Evolutionary conservation across 2,888 invertebrate species (phyloP).

Genomic region (Agonopterix heracliana): DNA sequence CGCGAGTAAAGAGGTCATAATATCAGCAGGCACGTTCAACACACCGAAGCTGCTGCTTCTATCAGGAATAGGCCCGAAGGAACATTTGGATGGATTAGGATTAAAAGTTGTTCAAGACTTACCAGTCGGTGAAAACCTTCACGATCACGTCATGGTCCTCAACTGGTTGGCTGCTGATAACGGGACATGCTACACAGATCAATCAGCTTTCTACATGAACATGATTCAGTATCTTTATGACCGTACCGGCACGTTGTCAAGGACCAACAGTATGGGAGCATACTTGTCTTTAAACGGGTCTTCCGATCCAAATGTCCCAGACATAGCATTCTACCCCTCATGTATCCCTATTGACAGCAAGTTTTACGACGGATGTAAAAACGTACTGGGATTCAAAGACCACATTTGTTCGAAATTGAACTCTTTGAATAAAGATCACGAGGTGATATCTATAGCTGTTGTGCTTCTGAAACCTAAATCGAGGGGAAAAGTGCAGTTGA

Average conservation of each 20-base stretch:
- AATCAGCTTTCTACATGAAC: conserved; percentile 27
- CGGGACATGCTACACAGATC: conserved; percentile 37
- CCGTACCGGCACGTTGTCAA: conserved; percentile 35
- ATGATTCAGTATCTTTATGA: conserved; percentile 48
- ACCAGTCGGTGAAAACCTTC: conserved; percentile 54
- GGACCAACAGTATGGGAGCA: conserved; percentile 42
- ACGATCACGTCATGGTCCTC: conserved; percentile 53
- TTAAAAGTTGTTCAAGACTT: conserved; percentile 39
- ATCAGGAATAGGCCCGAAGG: conserved; percentile 52
- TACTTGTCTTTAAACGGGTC: conserved; percentile 32
- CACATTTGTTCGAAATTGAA: conserved; percentile 36
- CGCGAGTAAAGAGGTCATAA: conserved; percentile 43
- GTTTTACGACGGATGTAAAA: conserved; percentile 32
- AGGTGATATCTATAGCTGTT: conserved; percentile 44
- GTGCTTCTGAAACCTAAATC: conserved; percentile 55
- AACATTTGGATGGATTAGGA: conserved; percentile 32
- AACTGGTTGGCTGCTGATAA: conserved; percentile 40
- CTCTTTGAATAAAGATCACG: conserved; percentile 29
- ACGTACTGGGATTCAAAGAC: conserved; percentile 33
- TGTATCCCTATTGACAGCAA: conserved; percentile 31
- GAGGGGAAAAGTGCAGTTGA: conserved; percentile 41
- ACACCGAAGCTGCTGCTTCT: conserved; percentile 51
- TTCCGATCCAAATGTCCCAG: conserved; percentile 31
- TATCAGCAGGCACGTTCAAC: conserved; percentile 57
- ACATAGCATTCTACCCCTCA: conserved; percentile 52